Conservation (phyloP, 2,797 vertebrate species). For the Cuniculus paca region DNA sequence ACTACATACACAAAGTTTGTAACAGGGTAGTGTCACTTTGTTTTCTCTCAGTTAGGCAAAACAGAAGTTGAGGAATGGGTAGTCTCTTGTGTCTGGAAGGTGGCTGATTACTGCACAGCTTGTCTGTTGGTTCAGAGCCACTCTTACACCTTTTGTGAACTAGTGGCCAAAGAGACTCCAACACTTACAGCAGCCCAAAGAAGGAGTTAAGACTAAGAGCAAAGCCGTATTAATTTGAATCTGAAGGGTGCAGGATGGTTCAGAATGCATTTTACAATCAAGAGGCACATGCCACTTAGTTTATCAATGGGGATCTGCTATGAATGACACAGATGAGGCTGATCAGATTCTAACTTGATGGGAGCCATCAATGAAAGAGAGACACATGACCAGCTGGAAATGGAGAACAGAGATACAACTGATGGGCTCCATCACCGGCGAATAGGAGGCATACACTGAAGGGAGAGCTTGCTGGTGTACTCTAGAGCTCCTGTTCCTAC, state of each 20-base stretch:
- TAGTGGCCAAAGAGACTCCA: background rate
- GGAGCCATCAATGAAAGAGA: background rate
- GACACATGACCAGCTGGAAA: background rate
- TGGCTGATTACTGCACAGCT: background rate
- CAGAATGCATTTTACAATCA: background rate
- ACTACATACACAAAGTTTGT: slow-evolving; percentile 25
- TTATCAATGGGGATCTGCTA: background rate
- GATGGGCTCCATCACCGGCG: background rate
- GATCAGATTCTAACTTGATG: slow-evolving; percentile 10
- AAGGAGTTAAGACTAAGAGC: background rate
- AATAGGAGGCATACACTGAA: background rate
- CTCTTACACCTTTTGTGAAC: background rate
- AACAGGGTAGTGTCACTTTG: background rate
- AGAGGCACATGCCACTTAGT: background rate
- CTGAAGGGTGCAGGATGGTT: background rate
- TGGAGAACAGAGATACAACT: background rate
- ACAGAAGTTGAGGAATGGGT: background rate
- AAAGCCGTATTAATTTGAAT: background rate
- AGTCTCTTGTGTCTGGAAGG: background rate
- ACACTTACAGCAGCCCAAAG: background rate
- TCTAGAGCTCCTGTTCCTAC: background rate
- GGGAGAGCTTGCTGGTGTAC: background rate
- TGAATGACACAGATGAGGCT: background rate
- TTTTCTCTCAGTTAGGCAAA: background rate
- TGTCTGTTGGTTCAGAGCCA: background rate